Evolutionary conservation across 2,888 invertebrate genomes (phyloP), one percentile per base, ranked within the genome.

Genomic region (Morinoia aosen): DNA sequence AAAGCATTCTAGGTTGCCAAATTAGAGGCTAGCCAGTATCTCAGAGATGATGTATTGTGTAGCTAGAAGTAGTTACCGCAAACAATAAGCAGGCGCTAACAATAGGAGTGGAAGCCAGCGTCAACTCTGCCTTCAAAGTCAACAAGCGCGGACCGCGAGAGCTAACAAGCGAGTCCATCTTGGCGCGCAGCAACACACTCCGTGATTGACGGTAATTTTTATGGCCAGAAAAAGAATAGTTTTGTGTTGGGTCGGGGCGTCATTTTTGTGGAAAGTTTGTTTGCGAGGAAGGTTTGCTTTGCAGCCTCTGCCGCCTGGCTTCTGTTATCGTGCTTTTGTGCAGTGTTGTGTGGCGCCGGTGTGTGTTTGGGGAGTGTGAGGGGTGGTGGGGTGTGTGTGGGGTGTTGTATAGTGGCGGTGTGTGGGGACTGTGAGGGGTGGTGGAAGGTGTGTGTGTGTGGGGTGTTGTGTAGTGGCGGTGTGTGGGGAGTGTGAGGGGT

Each of bases 141-240:
- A 93, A 93, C 93, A 93, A 12, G 91, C 76, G 19, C 76, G 25
- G 48, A 33, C 93, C 33, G 93, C 93, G 57, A 93, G 57, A 57
- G 57, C 93, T 93, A 93, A 93, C 93, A 93, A 93, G 57, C 57
- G 33, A 33, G 93, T 57, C 93, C 93, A 93, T 93, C 57, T 93
- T 93, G 93, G 93, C 57, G 58, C 57, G 93, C 56, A 33, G 93
- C 56, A 57, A 33, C 57, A 57, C 57, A 93, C 58, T 93, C 93
- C 48, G n/a, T 93, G 93, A 93, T 93, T 93, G 93, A 93, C 93
- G 93, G 93, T 93, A 56, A 93, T 93, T 93, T 93, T 93, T 93
- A 56, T 56, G 93, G 93, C 93, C 14, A 33, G 93, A 57, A 93
- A 93, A 93, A 57, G 57, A 93, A 57, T 57, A 57, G 33, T 93